Evolutionary conservation across 2,113 vertebrate genomes (phyloP), one percentile per base, ranked within the genome.

Genomic region (Chionis minor): DNA sequence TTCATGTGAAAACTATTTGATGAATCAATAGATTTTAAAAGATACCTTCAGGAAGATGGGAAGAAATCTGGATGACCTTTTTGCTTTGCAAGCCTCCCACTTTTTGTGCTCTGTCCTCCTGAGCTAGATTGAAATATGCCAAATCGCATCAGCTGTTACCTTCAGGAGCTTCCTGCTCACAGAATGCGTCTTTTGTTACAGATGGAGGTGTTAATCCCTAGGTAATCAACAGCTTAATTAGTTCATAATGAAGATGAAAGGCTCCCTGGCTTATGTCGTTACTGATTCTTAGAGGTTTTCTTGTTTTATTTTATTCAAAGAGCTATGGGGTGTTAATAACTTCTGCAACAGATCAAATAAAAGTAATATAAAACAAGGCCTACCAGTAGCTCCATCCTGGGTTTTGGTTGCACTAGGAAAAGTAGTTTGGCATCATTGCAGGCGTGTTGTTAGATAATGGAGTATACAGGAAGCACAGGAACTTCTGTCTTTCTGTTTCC

Each of bases 221-320:
- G 90, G 81, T 87, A 94, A 97, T 97, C 96, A 97, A 88, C 92
- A 93, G 66, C 55, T 95, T 94, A 95, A 97, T 98, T 97, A 98
- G 86, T 93, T 96, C 82, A 69, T 81, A 94, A 86, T 28, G 3
- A 81, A 97, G 94, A 97, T 66, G 85, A 97, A 98, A 97, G 92
- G 4, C 82, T 81, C 92, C 75, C 86, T 89, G 75, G 63, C 40
- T 92, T 88, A 69, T 66, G 59, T 67, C 92, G 70, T 79, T 95
- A 70, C 92, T 93, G 70, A 97, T 96, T 90, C 96, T 96, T 95
- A 94, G 26, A 96, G 91, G 89, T 95, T 91, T 96, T 92, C 73
- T 94, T 94, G n/a, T 13, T 92, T 93, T 69, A 71, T 92, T 94
- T 94, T 93, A 83, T 93, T 92, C 81, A 91, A 65, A 90, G 69